phyloP scores from a whole-genome alignment of 2,888 invertebrate genomes.

The Drosophila glabriapex region DNA sequence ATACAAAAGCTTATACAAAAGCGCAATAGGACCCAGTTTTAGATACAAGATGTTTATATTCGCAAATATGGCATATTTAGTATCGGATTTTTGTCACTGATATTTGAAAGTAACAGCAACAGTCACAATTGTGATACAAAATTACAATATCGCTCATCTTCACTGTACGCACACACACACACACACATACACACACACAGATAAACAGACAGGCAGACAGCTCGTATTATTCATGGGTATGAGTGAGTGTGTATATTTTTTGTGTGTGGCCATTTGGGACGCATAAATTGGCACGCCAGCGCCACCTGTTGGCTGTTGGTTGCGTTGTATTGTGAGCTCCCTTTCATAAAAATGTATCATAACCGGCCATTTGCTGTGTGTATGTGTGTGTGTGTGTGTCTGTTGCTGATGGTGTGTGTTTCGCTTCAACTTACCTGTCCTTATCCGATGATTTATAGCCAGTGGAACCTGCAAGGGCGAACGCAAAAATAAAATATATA shows the following conservation, averaged over 20 bases:
- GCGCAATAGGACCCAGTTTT: not conserved
- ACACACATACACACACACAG: conserved; percentile 22
- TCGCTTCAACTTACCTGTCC: conserved; percentile 89
- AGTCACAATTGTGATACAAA: not conserved
- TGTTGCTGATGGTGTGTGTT: conserved; percentile 44
- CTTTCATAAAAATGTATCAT: conserved; percentile 66
- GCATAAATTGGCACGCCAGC: conserved; percentile 74
- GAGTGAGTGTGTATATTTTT: conserved; percentile 17
- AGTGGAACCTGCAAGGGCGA: conserved; percentile 88
- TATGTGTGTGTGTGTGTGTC: conserved; percentile 15
- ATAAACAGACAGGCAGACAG: conserved; percentile 14
- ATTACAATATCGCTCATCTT: conserved; percentile 1
- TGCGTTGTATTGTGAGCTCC: conserved; percentile 17
- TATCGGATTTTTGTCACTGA: not conserved
- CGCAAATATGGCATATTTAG: not conserved
- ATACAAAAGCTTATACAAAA: not conserved
- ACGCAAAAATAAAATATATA: conserved; percentile 44
- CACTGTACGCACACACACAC: not conserved
- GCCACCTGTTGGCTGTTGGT: conserved; percentile 73
- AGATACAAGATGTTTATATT: not conserved
- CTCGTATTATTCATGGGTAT: conserved; percentile 63
- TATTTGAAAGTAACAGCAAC: not conserved
- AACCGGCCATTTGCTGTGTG: conserved; percentile 61
- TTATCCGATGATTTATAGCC: conserved; percentile 94
- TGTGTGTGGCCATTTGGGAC: conserved; percentile 62